Percentiles rank a stretch among this genome's conserved stretches.
Conservation (phyloP, 2,888 invertebrate genomes). For the Baronia brevicornis region DNA sequence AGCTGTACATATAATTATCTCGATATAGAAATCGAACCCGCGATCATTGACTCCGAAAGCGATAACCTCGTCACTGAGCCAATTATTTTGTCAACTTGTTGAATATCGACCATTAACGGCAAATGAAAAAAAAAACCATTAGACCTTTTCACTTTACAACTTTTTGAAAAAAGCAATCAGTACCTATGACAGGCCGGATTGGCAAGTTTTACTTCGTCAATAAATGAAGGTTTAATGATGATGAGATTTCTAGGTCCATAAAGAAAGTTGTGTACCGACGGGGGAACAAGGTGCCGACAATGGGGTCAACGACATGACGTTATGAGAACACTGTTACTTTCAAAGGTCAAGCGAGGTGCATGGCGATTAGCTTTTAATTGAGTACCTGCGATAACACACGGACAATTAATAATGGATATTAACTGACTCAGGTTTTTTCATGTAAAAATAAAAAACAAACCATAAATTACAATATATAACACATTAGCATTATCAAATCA, state of each 20-base stretch:
- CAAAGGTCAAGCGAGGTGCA: slow-evolving; percentile 58
- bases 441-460: too few species aligned
- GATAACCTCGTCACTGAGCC: too few species aligned
- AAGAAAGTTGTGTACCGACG: slow-evolving; percentile 47
- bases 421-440: too few species aligned
- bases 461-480: too few species aligned
- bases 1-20: too few species aligned
- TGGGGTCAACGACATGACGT: slow-evolving; percentile 54
- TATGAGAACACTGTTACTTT: slow-evolving; percentile 67
- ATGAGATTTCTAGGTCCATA: slow-evolving; percentile 44
- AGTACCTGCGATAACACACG: slow-evolving; percentile 10
- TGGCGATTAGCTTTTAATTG: slow-evolving; percentile 26
- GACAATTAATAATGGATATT: neutral
- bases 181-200: slow-evolving; percentile 14
- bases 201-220: slow-evolving; percentile 25
- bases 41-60: too few species aligned
- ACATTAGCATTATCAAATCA: too few species aligned
- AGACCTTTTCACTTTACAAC: slow-evolving; percentile 22
- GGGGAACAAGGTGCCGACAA: slow-evolving; percentile 34
- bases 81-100: too few species aligned
- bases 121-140: slow-evolving; percentile 1
- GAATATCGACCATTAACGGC: neutral
- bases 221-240: slow-evolving; percentile 38
- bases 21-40: too few species aligned
- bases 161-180: slow-evolving; percentile 25